These are phyloP conservation scores for Sciaenops ocellatus DNA, from an alignment of 2,797 vertebrate genomes.

Conservation along the genomic window DNA sequence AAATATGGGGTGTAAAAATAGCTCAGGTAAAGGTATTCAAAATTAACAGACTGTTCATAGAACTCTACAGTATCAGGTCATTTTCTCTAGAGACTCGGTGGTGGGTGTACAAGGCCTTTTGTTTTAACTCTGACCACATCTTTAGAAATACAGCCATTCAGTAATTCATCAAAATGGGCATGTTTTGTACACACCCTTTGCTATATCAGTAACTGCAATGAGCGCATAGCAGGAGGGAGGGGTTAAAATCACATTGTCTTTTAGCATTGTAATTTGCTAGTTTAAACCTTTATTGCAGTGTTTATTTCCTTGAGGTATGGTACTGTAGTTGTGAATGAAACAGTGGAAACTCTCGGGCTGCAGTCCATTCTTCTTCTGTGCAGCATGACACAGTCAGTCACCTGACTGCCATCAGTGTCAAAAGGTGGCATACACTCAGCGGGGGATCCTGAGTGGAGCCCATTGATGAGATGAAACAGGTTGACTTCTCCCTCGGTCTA, in stretches of 20 bases:
- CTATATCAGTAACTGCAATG: constrained; percentile 15
- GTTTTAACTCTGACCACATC: constrained; percentile 45
- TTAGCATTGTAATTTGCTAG: constrained; percentile 12
- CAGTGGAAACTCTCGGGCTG: constrained; percentile 37
- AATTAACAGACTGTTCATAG: constrained; percentile 57
- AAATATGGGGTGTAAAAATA: constrained; percentile 77
- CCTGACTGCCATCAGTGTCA: constrained; percentile 80
- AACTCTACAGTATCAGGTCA: constrained; percentile 16
- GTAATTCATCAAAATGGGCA: constrained; percentile 53
- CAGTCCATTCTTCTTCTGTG: constrained; percentile 67
- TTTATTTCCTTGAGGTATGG: constrained; percentile 23
- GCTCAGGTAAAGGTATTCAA: constrained; percentile 53
- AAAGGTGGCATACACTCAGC: constrained; percentile 79
- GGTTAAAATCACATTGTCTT: constrained; percentile 26
- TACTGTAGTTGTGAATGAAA: constrained; percentile 51
- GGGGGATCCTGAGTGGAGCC: constrained; percentile 76
- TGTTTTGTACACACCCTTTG: constrained; percentile 38
- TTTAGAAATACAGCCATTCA: constrained; percentile 39
- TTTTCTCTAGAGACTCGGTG: constrained; percentile 25
- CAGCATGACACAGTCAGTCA: constrained; percentile 76
- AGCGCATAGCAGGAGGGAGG: neutral
- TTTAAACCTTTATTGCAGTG: constrained; percentile 9
- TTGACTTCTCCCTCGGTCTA: constrained; percentile 83
- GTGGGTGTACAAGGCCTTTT: constrained; percentile 36
- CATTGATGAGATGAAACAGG: constrained; percentile 85